Percentiles rank a stretch among this genome's conserved stretches.
phyloP scores from a whole-genome alignment of 2,888 invertebrate species.

The Macrosiphum euphorbiae region DNA sequence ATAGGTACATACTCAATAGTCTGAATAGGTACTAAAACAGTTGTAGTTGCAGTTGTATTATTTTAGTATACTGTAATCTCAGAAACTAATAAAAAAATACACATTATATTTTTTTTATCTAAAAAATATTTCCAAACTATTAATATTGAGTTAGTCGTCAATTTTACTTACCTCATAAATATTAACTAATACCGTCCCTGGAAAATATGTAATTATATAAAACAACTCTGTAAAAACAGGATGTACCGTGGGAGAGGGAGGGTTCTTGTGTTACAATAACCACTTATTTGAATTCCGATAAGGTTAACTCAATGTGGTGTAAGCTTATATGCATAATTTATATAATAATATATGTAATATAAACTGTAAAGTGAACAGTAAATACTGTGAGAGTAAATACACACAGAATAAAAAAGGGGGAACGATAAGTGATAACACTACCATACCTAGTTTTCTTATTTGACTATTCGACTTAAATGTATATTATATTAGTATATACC shows the following conservation, averaged over 20 bases:
- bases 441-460: neutral
- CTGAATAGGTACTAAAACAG: neutral
- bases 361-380: neutral
- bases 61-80: neutral
- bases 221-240: neutral
- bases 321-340: neutral
- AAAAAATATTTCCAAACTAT: neutral
- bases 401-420: neutral
- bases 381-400: neutral
- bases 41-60: neutral
- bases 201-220: neutral
- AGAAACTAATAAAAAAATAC: neutral
- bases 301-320: neutral
- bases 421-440: neutral
- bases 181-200: neutral
- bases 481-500: neutral
- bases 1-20: neutral
- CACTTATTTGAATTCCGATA: slow-evolving; percentile 32
- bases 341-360: neutral
- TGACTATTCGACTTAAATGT: neutral
- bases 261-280: neutral
- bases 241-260: neutral
- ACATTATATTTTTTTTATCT: neutral
- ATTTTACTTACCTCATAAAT: neutral
- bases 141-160: neutral